Evolutionary conservation across 2,797 vertebrate genomes (phyloP).

Genomic region (Girardinus metallicus): DNA sequence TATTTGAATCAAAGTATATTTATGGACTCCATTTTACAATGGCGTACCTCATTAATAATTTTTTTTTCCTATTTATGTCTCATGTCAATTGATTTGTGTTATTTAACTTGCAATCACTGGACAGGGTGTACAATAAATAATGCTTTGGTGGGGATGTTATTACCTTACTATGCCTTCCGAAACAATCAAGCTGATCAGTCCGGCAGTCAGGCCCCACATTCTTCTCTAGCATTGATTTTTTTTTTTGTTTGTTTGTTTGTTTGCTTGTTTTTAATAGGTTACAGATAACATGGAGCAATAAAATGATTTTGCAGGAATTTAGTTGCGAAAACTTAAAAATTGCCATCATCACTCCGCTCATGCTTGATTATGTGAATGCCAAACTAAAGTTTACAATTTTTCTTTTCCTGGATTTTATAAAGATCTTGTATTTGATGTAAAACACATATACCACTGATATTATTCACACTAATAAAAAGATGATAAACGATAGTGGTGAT

Average conservation of each 20-base stretch:
- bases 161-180: slow-evolving; percentile 81
- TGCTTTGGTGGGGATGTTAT: slow-evolving; percentile 70
- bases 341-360: slow-evolving; percentile 86
- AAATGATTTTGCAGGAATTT: slow-evolving; percentile 90
- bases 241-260: slow-evolving; percentile 49
- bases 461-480: slow-evolving; percentile 81
- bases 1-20: slow-evolving; percentile 82
- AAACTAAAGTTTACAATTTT: slow-evolving; percentile 99
- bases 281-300: slow-evolving; percentile 97
- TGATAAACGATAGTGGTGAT: slow-evolving; percentile 73
- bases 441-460: slow-evolving; percentile 76
- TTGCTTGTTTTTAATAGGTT: slow-evolving; percentile 68
- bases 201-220: slow-evolving; percentile 56
- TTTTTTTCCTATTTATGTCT: slow-evolving; percentile 77
- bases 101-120: slow-evolving; percentile 78
- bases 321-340: slow-evolving; percentile 81
- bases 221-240: slow-evolving; percentile 8
- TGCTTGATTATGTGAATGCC: slow-evolving; percentile 95
- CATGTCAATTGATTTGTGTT: slow-evolving; percentile 74
- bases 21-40: slow-evolving; percentile 76
- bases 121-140: slow-evolving; percentile 77
- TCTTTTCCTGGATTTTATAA: slow-evolving; percentile 90
- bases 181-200: slow-evolving; percentile 76
- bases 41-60: slow-evolving; percentile 69
- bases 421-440: slow-evolving; percentile 97